Conservation (phyloP, 2,797 vertebrate genomes). For the Rachycentron canadum region DNA sequence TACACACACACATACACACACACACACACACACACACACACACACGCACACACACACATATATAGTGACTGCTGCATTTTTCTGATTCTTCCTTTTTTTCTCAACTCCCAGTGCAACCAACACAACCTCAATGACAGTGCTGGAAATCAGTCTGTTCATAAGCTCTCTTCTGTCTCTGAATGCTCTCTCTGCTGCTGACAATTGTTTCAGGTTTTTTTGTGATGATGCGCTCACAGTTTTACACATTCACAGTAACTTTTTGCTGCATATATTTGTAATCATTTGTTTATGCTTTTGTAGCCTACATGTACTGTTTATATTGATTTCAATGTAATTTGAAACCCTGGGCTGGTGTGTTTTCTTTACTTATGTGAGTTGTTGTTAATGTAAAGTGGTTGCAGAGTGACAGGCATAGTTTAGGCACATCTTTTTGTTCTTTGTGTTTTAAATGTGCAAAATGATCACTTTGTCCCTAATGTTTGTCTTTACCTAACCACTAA, state of each 20-base stretch:
- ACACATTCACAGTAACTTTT: conserved; percentile 32
- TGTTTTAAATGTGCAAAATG: conserved; percentile 37
- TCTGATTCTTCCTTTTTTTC: conserved; percentile 14
- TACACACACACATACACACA: no score
- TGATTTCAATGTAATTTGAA: conserved; percentile 46
- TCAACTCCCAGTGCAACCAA: conserved; percentile 64
- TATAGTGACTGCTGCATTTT: conserved; percentile 34
- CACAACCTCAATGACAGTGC: conserved; percentile 52
- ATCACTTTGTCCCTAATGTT: conserved; percentile 51
- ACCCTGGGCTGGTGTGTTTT: conserved; percentile 43
- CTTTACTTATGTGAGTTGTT: conserved; percentile 71
- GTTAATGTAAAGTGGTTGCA: conserved; percentile 58
- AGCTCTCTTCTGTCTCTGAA: conserved; percentile 18
- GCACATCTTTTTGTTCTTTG: conserved; percentile 48
- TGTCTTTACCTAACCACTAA: conserved; percentile 62
- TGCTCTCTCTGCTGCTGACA: conserved; percentile 50
- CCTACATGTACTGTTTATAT: conserved; percentile 54
- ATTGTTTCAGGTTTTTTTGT: conserved; percentile 44
- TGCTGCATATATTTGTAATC: conserved; percentile 69
- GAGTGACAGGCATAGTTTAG: conserved; percentile 68
- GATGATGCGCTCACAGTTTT: conserved; percentile 53
- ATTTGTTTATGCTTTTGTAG: conserved; percentile 55
- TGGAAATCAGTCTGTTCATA: conserved; percentile 34
- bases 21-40: no score
- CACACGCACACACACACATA: no score